Base-by-base conservation (phyloP, 1,140 invertebrate genomes). In the Tachypleus tridentatus region DNA sequence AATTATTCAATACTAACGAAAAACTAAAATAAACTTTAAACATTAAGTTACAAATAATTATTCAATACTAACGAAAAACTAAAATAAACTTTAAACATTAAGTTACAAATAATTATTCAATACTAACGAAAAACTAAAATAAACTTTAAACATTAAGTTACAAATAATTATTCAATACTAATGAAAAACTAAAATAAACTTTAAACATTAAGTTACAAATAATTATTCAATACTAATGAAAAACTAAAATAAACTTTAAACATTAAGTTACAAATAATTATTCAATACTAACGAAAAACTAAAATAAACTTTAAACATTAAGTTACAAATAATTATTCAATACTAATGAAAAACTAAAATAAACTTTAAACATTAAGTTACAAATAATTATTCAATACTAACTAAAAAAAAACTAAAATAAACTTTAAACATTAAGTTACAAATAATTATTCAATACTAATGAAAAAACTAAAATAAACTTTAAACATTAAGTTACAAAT, bases 31-130 rank as follows among this genome's bases (percentile, higher is more conserved):
- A 29, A 29, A 29, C 29, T 29, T 29, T 29, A 0, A 6, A 29
- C 7, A 64, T 56, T n/a, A n/a, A n/a, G n/a, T 49, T 54, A n/a
- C 5, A 58, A 64, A 53, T 29, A 9, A 56, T 59, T 6, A 11
- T 10, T 54, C n/a, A 57, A 29, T 29, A 29, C 29, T 29, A 29
- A 29, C 2, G 29, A 29, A 29, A 29, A 29, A 29, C 29, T 29
- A 29, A 29, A 29, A 29, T 29, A 29, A 29, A 29, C 29, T 29
- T 29, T 29, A 0, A 6, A 29, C 7, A 64, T 56, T n/a, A n/a
- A n/a, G n/a, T 49, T 54, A n/a, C 5, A 58, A 64, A 53, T 29
- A 9, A 56, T 59, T 6, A 11, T 10, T 54, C n/a, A 57, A 29
- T 29, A 29, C 29, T 29, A 29, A 29, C 2, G 29, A 29, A 29